Percentiles rank a stretch among this genome's conserved stretches.
Conservation (phyloP, 2,797 vertebrate species). For the Amniataba percoides region DNA sequence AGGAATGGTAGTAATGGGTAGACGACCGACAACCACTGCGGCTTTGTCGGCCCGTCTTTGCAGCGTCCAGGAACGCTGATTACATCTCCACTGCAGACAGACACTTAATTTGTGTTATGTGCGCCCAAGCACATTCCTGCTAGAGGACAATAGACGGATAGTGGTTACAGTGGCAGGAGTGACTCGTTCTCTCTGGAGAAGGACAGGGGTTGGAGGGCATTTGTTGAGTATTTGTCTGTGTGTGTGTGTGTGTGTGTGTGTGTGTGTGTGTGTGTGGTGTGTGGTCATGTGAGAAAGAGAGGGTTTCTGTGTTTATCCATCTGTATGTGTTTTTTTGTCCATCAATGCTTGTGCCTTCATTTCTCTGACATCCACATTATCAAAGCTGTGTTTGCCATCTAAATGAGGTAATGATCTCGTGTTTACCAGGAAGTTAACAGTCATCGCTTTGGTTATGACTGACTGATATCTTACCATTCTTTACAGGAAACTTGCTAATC, state of each 20-base stretch:
- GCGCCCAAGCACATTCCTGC: conserved; percentile 69
- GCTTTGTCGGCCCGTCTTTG: conserved; percentile 58
- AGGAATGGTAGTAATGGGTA: conserved; percentile 59
- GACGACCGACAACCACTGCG: conserved; percentile 60
- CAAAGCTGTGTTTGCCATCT: conserved; percentile 41
- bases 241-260: conserved; percentile 2
- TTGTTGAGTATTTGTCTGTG: conserved; percentile 26
- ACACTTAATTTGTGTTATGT: conserved; percentile 65
- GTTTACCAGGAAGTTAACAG: conserved; percentile 61
- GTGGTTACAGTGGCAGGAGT: conserved; percentile 63
- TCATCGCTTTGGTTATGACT: conserved; percentile 70
- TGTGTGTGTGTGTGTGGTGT: neutral
- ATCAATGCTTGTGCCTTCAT: conserved; percentile 1
- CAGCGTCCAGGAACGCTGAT: conserved; percentile 67
- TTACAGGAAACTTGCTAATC: conserved; percentile 67
- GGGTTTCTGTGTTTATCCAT: neutral
- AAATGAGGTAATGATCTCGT: conserved; percentile 34
- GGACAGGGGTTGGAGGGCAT: conserved; percentile 26
- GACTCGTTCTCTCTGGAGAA: conserved; percentile 60
- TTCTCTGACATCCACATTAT: conserved; percentile 34
- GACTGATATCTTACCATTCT: conserved; percentile 37
- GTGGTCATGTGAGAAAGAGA: neutral
- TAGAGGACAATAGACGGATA: conserved; percentile 67
- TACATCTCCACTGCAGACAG: conserved; percentile 59
- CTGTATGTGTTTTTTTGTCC: conserved; percentile 16